phyloP scores from a whole-genome alignment of 2,888 invertebrate species.

The Microchrysa polita region DNA sequence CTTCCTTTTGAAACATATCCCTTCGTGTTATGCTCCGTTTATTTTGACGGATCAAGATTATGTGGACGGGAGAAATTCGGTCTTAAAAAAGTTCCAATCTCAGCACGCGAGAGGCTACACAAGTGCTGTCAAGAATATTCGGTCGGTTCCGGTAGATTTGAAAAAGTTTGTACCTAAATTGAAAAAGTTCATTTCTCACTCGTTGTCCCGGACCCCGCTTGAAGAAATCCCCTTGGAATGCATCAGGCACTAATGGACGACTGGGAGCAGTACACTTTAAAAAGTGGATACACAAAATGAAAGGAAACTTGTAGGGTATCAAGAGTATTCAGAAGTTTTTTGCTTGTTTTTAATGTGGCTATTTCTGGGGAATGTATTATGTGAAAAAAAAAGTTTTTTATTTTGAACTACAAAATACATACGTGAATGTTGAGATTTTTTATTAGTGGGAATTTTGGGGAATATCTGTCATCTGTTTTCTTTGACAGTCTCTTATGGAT shows the following conservation, averaged over 20 bases:
- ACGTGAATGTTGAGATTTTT: too few species aligned
- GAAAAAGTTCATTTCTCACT: conserved; percentile 23
- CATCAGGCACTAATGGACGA: conserved; percentile 13
- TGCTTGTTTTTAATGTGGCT: too few species aligned
- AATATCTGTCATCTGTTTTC: too few species aligned
- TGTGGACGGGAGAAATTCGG: background rate
- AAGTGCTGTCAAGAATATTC: too few species aligned
- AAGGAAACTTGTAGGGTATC: conserved; percentile 17
- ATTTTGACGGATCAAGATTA: conserved; percentile 13
- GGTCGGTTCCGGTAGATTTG: conserved; percentile 32
- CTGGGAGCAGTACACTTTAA: background rate
- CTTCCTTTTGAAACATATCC: background rate
- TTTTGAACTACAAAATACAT: too few species aligned
- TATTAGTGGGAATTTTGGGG: too few species aligned
- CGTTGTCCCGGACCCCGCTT: background rate
- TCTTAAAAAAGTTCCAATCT: background rate
- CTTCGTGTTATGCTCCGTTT: conserved; percentile 16
- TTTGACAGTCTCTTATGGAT: too few species aligned
- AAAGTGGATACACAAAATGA: background rate
- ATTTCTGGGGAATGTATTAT: too few species aligned
- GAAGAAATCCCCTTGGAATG: background rate
- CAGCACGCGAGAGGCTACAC: too few species aligned
- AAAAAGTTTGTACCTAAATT: conserved; percentile 7
- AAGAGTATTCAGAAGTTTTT: background rate
- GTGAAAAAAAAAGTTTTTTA: too few species aligned